Conservation (phyloP, 1,140 invertebrate species). For the Zeugodacus cucurbitae region DNA sequence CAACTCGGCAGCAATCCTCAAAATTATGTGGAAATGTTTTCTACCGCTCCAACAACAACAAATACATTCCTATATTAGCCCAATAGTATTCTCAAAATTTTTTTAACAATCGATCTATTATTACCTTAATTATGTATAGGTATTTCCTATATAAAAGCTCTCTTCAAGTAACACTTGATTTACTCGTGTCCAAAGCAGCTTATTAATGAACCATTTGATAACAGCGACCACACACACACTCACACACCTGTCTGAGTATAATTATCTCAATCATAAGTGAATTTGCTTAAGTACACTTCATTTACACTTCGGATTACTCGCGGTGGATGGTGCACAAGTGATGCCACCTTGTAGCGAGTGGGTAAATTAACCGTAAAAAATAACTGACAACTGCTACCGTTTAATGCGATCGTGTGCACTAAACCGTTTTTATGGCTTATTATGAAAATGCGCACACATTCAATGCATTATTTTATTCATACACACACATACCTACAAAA, state of each 20-base stretch:
- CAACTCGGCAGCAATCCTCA: too few species aligned
- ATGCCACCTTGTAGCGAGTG: neutral
- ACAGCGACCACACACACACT: neutral
- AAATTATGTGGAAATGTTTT: too few species aligned
- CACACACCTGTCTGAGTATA: neutral
- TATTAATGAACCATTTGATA: too few species aligned
- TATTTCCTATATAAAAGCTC: too few species aligned
- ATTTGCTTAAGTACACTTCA: neutral
- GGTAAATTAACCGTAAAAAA: neutral
- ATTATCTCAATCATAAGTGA: neutral
- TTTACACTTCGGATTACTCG: neutral
- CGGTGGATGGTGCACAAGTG: neutral
- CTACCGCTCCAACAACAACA: too few species aligned
- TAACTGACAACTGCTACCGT: slow-evolving; percentile 1
- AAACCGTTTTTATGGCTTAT: neutral
- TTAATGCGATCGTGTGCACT: neutral
- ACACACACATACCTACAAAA: neutral
- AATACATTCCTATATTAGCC: too few species aligned
- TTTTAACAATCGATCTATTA: too few species aligned
- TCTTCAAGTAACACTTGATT: too few species aligned
- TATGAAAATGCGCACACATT: neutral
- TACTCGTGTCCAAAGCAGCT: too few species aligned
- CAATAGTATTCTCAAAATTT: too few species aligned
- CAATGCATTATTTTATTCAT: neutral
- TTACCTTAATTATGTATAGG: too few species aligned